Conservation (phyloP, 2,113 vertebrate species). For the Podarcis cretensis region DNA sequence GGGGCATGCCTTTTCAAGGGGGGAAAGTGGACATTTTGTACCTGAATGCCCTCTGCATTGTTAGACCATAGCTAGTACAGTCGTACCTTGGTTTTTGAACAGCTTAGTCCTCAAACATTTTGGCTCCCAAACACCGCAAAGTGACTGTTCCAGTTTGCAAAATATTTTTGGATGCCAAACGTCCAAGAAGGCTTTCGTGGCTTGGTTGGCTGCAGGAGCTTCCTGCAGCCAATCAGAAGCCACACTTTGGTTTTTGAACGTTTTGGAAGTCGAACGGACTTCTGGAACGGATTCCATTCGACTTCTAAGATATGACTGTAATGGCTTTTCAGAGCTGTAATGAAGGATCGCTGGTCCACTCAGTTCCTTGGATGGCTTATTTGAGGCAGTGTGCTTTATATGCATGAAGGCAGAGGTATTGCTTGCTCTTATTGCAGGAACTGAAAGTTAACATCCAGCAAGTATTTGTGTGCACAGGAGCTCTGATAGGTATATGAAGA, state of each 20-base stretch:
- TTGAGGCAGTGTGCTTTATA: neutral
- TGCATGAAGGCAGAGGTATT: neutral
- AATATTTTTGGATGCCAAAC: too few relatives aligned
- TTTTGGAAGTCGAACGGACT: too few relatives aligned
- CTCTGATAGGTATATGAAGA: neutral
- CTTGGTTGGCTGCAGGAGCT: too few relatives aligned
- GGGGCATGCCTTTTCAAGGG: neutral
- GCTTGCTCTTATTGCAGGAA: neutral
- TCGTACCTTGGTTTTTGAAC: too few relatives aligned
- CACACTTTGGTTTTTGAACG: too few relatives aligned
- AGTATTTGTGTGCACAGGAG: neutral
- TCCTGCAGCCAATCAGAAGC: too few relatives aligned
- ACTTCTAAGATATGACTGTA: neutral
- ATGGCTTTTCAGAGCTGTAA: neutral
- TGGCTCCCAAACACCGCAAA: too few relatives aligned
- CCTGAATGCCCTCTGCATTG: neutral
- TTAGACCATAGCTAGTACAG: neutral
- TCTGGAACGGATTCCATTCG: too few relatives aligned
- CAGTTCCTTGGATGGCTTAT: neutral
- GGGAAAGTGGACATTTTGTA: neutral
- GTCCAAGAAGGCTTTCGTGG: too few relatives aligned
- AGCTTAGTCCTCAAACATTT: too few relatives aligned
- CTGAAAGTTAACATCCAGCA: neutral
- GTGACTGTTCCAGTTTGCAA: too few relatives aligned
- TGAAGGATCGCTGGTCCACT: neutral